These are phyloP conservation scores for Mycteria americana DNA, from an alignment of 2,797 vertebrate genomes.

Conservation along the genomic window DNA sequence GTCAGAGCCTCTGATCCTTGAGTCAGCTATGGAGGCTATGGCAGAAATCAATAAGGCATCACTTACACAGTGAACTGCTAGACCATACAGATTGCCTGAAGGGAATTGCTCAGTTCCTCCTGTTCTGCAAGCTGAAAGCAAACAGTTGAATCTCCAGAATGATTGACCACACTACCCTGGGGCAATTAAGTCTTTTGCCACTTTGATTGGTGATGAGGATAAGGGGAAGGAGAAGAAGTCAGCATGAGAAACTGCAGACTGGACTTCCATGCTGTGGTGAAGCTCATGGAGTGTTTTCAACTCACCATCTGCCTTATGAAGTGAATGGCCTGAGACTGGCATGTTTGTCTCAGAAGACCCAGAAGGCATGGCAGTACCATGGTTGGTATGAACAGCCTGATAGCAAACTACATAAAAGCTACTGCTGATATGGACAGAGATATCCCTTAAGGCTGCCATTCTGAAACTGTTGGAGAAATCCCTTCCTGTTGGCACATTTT, in stretches of 20 bases:
- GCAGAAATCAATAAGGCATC: constrained; percentile 77
- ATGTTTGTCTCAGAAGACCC: not conserved
- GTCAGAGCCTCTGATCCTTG: constrained; percentile 77
- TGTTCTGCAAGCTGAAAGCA: constrained; percentile 68
- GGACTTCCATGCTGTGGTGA: not conserved
- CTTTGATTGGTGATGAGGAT: not conserved
- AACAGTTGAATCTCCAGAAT: constrained; percentile 62
- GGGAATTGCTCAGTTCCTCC: constrained; percentile 67
- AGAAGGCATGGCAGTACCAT: not conserved
- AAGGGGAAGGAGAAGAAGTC: not conserved
- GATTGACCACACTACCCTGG: not conserved
- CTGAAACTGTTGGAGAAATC: not conserved
- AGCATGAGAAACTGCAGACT: not conserved
- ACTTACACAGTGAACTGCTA: constrained; percentile 73
- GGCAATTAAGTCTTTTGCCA: constrained; percentile 65
- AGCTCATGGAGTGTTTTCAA: not conserved
- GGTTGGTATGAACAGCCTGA: not conserved
- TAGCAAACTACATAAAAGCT: constrained; percentile 12
- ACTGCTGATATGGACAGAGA: not conserved
- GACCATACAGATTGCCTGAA: constrained; percentile 74
- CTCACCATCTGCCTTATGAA: not conserved
- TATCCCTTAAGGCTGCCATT: not conserved
- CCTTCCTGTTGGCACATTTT: constrained; percentile 36
- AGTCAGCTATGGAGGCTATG: constrained; percentile 72
- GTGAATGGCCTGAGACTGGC: not conserved